phyloP scores from a whole-genome alignment of 23 tunicate species.

The Aplidium turbinatum region DNA sequence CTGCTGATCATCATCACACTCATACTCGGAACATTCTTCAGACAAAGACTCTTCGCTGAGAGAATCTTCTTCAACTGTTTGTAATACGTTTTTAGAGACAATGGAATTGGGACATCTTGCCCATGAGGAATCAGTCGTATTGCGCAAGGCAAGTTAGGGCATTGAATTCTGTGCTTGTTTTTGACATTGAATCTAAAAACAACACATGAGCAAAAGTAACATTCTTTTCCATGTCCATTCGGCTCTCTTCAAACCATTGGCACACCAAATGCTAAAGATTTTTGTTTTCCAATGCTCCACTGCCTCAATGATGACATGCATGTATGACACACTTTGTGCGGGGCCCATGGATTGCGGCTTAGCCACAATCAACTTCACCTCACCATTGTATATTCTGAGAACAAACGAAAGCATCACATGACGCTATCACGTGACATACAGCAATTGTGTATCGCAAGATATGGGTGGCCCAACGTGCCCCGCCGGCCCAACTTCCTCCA shows the following conservation, averaged over 20 bases:
- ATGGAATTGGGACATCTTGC: conserved; percentile 22
- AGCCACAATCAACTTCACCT: too few relatives aligned
- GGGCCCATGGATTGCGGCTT: too few relatives aligned
- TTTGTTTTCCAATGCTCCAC: conserved; percentile 8
- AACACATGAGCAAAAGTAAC: conserved; percentile 39
- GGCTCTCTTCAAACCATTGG: conserved; percentile 3
- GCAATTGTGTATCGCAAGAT: too few relatives aligned
- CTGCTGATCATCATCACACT: conserved; percentile 18
- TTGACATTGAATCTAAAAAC: conserved; percentile 12
- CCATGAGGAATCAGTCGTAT: conserved; percentile 39
- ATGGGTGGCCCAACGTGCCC: too few relatives aligned
- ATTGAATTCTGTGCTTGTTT: conserved; percentile 35
- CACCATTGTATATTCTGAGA: too few relatives aligned
- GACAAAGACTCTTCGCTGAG: conserved; percentile 22
- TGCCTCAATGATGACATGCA: neutral
- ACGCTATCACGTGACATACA: too few relatives aligned
- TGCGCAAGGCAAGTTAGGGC: conserved; percentile 28
- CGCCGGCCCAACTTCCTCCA: too few relatives aligned
- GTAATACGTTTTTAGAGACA: conserved; percentile 12
- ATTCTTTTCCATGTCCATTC: conserved; percentile 22
- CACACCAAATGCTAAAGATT: conserved; percentile 1
- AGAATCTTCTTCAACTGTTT: conserved; percentile 23
- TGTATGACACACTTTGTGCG: conserved; percentile 13
- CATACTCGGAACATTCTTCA: conserved; percentile 26
- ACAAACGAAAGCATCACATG: too few relatives aligned